Percentiles rank a stretch among this genome's conserved stretches.
Conservation (phyloP, 35 echinoderm and acorn worm genomes). For the Heliocidaris tuberculata region DNA sequence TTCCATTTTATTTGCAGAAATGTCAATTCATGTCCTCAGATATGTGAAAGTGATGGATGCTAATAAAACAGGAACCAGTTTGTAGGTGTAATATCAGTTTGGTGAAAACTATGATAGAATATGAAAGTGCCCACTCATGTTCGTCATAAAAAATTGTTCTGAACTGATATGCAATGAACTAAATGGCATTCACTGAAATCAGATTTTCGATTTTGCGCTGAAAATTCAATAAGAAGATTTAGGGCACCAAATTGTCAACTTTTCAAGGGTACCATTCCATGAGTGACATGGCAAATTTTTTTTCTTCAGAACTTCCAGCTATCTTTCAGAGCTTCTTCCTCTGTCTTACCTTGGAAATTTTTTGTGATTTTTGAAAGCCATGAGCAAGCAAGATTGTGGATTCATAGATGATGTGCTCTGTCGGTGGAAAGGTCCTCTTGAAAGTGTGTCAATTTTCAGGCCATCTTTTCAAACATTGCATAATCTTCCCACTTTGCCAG, state of each 20-base stretch:
- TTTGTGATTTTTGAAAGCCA: neutral
- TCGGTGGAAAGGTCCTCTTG: too few species aligned
- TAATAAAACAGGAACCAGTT: neutral
- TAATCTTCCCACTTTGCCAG: too few species aligned
- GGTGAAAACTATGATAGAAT: neutral
- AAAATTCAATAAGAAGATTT: slow-evolving; percentile 6
- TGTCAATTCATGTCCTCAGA: neutral
- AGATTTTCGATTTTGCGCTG: neutral
- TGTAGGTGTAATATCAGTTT: neutral
- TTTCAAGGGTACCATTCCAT: neutral
- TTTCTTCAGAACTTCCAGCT: neutral
- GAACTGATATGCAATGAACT: neutral
- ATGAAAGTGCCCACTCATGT: slow-evolving; percentile 15
- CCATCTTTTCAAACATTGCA: too few species aligned
- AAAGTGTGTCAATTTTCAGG: too few species aligned
- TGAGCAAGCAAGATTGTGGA: neutral
- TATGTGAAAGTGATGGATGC: neutral
- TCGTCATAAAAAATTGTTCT: neutral
- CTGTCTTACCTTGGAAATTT: neutral
- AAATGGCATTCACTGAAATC: neutral
- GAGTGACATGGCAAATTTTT: neutral
- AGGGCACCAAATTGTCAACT: neutral
- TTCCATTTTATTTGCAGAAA: neutral
- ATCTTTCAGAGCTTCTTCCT: neutral
- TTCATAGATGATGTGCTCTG: neutral